phyloP scores from a whole-genome alignment of 2,797 vertebrate species.

The Sebastes dallii region DNA sequence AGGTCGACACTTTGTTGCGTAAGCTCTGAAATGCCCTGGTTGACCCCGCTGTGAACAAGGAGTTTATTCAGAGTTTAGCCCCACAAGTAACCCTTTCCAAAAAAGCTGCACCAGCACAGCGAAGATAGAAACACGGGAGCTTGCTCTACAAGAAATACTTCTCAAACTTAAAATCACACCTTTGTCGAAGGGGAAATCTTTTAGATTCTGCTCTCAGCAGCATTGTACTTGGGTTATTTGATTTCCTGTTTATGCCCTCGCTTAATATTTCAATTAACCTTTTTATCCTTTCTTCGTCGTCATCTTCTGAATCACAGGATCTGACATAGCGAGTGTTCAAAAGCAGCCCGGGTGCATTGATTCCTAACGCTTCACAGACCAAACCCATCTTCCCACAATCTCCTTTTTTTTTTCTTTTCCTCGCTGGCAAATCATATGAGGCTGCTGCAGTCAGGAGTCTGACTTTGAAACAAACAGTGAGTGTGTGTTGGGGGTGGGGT shows the following conservation, averaged over 20 bases:
- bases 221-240: constrained; percentile 16
- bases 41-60: constrained; percentile 17
- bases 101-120: not conserved
- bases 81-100: not conserved
- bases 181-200: constrained; percentile 5
- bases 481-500: not conserved
- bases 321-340: constrained; percentile 35
- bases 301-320: constrained; percentile 12
- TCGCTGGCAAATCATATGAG: constrained; percentile 49
- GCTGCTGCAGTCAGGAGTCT: constrained; percentile 35
- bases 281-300: constrained; percentile 44
- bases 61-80: constrained; percentile 8
- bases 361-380: constrained; percentile 39
- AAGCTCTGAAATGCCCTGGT: constrained; percentile 17
- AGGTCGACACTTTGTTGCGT: constrained; percentile 34
- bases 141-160: not conserved
- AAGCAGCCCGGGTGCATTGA: constrained; percentile 44
- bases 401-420: not conserved
- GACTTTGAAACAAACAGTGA: constrained; percentile 57
- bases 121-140: not conserved
- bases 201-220: constrained; percentile 12
- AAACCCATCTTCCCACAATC: constrained; percentile 30
- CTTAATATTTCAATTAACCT: constrained; percentile 65
- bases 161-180: constrained; percentile 5
- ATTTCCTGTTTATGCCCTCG: constrained; percentile 24